Evolutionary conservation across 2,888 invertebrate species (phyloP).

Genomic region (Hyposoter dolosus): DNA sequence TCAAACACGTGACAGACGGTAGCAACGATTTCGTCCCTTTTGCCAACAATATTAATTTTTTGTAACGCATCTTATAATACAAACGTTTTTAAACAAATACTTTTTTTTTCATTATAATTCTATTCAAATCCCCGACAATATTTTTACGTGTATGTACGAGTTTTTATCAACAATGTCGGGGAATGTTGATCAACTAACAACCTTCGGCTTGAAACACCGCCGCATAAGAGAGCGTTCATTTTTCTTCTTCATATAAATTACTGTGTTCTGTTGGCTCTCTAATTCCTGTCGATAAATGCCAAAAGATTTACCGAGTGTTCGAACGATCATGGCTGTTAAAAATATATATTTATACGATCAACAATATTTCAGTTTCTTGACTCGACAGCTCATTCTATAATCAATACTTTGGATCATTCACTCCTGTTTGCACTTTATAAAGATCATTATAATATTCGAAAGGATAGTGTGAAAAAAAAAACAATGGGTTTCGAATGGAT

Average conservation of each 20-base stretch:
- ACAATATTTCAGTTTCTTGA: constrained; percentile 9
- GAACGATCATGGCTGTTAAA: constrained; percentile 15
- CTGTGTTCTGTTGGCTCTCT: background rate
- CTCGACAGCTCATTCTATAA: constrained; percentile 4
- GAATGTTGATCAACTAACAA: constrained; percentile 28
- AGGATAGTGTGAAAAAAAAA: background rate
- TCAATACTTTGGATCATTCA: constrained; percentile 5
- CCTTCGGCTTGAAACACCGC: background rate
- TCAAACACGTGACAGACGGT: constrained; percentile 62
- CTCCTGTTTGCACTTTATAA: background rate
- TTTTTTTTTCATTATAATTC: constrained; percentile 24
- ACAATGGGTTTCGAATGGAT: background rate
- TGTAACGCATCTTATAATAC: constrained; percentile 58
- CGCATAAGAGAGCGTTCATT: background rate
- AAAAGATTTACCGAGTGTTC: constrained; percentile 21
- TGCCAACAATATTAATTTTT: constrained; percentile 69
- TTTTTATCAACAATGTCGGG: constrained; percentile 11
- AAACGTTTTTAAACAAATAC: constrained; percentile 65
- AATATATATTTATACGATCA: constrained; percentile 20
- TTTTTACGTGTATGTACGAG: constrained; percentile 22
- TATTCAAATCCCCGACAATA: constrained; percentile 4
- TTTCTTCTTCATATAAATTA: background rate
- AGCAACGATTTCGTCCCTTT: constrained; percentile 60
- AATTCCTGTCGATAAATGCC: constrained; percentile 14
- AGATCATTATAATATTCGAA: background rate